Percentiles rank a stretch among this genome's conserved stretches.
Evolutionary conservation across 2,888 invertebrate species (phyloP).

Genomic region (Leptogaster cylindrica): DNA sequence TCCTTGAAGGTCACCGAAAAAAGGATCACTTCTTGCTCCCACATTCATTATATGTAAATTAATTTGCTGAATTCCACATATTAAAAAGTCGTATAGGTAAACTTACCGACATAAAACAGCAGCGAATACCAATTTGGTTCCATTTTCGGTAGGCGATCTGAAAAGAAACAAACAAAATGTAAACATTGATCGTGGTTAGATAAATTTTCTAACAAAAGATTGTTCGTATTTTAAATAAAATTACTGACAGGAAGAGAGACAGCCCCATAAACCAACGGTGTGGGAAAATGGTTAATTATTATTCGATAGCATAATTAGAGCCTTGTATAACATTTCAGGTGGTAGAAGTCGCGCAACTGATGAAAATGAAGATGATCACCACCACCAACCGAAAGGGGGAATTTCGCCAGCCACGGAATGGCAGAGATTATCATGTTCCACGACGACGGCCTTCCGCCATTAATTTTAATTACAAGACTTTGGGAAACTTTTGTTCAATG

Average conservation of each 20-base stretch:
- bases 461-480: constrained; percentile 6
- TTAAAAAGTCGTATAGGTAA: background rate
- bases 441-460: background rate
- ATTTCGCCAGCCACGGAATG: background rate
- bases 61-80: background rate
- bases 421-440: background rate
- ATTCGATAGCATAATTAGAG: background rate
- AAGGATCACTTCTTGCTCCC: too few relatives aligned
- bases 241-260: too few relatives aligned
- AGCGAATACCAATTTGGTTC: constrained; percentile 37
- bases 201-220: constrained; percentile 2
- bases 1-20: too few relatives aligned
- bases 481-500: too few relatives aligned
- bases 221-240: too few relatives aligned
- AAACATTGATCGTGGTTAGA: background rate
- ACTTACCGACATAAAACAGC: constrained; percentile 41
- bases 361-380: background rate
- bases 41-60: too few relatives aligned
- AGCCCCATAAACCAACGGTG: too few relatives aligned
- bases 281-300: constrained; percentile 26
- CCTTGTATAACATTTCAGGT: background rate
- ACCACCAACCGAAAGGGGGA: background rate
- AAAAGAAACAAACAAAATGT: constrained; percentile 28
- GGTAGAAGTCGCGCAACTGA: background rate
- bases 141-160: constrained; percentile 43